Percentiles rank a stretch among this genome's conserved stretches.
Evolutionary conservation across 2,797 vertebrate species (phyloP).

Genomic region (Esox lucius): DNA sequence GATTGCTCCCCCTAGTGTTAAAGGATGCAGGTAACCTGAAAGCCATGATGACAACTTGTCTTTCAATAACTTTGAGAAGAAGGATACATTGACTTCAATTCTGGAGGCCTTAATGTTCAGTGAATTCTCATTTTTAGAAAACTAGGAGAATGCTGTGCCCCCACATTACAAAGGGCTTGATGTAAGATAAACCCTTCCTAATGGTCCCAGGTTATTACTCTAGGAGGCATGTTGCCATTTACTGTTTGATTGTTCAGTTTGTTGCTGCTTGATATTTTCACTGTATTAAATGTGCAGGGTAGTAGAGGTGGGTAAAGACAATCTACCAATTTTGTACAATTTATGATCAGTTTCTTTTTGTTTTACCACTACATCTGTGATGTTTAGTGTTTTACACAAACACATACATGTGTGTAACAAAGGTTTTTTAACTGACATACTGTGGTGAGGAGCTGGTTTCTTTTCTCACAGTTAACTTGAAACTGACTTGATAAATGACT

Average conservation of each 20-base stretch:
- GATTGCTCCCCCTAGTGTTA: constrained; percentile 54
- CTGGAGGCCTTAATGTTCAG: neutral
- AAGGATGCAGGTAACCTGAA: constrained; percentile 42
- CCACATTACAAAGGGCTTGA: neutral
- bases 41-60: neutral
- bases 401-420: neutral
- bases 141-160: constrained; percentile 1
- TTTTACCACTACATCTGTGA: neutral
- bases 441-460: constrained; percentile 16
- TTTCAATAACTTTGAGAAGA: constrained; percentile 8
- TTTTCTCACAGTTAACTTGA: constrained; percentile 11
- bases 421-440: neutral
- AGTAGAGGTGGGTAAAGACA: neutral
- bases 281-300: neutral
- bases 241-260: neutral
- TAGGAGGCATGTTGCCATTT: neutral
- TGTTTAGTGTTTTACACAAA: neutral
- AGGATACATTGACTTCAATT: constrained; percentile 6
- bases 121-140: neutral
- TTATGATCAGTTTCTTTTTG: neutral
- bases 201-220: neutral
- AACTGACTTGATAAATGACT: constrained; percentile 9
- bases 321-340: too few relatives aligned
- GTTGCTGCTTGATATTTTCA: neutral
- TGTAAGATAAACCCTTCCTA: neutral